phyloP scores from a whole-genome alignment of 2,113 vertebrate species.

The Sylvilagus bachmani region DNA sequence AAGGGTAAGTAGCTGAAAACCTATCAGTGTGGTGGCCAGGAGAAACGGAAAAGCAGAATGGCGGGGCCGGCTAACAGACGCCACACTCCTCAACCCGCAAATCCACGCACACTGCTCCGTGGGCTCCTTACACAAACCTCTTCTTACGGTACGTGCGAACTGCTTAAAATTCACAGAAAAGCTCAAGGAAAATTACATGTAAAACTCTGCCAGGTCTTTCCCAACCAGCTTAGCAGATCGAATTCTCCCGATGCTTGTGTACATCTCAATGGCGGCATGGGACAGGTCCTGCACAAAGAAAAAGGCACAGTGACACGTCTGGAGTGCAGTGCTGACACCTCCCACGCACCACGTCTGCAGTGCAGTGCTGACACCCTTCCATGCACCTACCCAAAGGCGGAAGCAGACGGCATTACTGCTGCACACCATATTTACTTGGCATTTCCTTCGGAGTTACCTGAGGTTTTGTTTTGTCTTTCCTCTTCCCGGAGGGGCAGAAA shows the following conservation, averaged over 20 bases:
- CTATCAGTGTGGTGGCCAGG: neutral
- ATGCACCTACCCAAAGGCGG: neutral
- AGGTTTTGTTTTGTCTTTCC: neutral
- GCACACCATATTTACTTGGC: neutral
- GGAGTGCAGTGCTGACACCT: no score
- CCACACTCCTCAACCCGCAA: neutral
- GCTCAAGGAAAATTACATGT: constrained; percentile 92
- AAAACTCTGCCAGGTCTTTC: constrained; percentile 98
- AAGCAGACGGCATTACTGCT: neutral
- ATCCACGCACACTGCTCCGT: neutral
- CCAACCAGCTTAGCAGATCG: constrained; percentile 96
- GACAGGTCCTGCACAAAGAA: constrained; percentile 93
- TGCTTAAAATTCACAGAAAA: constrained; percentile 9
- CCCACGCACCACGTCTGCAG: no score
- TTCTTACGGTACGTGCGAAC: neutral
- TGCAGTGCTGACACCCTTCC: neutral
- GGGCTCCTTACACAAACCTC: neutral
- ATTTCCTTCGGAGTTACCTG: neutral
- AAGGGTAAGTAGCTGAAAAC: neutral
- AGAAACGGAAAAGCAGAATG: neutral
- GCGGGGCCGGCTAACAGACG: neutral
- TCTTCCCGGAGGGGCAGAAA: no score
- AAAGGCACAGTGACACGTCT: no score
- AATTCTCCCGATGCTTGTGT: constrained; percentile 93
- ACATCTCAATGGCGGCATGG: constrained; percentile 98